phyloP scores from a whole-genome alignment of 37 sponge, comb jelly and placozoan species.

The Hormiphora californensis region DNA sequence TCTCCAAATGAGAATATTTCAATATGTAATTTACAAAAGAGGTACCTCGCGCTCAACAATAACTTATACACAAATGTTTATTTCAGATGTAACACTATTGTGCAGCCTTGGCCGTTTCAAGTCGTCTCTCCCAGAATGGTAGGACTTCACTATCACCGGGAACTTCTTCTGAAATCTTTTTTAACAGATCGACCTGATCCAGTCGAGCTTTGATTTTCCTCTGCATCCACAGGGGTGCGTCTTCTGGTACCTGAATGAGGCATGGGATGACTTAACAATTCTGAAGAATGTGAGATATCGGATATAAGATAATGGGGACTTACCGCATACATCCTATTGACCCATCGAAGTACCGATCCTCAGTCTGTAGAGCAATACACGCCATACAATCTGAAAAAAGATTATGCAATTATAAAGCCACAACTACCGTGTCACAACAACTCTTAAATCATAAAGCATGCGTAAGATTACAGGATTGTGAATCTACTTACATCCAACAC shows the following conservation, averaged over 20 bases:
- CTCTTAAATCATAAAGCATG: neutral
- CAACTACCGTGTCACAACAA: too few relatives aligned
- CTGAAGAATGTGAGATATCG: too few relatives aligned
- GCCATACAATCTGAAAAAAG: constrained; percentile 24
- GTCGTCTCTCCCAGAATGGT: constrained; percentile 23
- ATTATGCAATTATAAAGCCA: neutral
- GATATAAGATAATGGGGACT: neutral
- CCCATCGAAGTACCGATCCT: neutral
- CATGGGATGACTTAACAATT: neutral
- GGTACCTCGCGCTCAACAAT: too few relatives aligned
- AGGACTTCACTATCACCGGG: neutral
- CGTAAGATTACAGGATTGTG: neutral
- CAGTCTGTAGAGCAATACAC: neutral
- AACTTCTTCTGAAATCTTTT: constrained; percentile 22
- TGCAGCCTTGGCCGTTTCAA: neutral
- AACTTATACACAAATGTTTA: too few relatives aligned
- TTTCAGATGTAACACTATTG: too few relatives aligned
- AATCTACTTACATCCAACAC: neutral
- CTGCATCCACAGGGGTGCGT: constrained; percentile 45
- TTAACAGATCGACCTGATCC: constrained; percentile 13
- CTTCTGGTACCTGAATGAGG: constrained; percentile 53
- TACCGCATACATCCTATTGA: neutral
- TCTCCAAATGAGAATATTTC: too few relatives aligned
- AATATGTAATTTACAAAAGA: too few relatives aligned
- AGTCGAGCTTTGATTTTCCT: neutral